Percentiles rank a stretch among this genome's conserved stretches.
phyloP scores from a whole-genome alignment of 2,888 invertebrate genomes.

The Caenorhabditis sp. region DNA sequence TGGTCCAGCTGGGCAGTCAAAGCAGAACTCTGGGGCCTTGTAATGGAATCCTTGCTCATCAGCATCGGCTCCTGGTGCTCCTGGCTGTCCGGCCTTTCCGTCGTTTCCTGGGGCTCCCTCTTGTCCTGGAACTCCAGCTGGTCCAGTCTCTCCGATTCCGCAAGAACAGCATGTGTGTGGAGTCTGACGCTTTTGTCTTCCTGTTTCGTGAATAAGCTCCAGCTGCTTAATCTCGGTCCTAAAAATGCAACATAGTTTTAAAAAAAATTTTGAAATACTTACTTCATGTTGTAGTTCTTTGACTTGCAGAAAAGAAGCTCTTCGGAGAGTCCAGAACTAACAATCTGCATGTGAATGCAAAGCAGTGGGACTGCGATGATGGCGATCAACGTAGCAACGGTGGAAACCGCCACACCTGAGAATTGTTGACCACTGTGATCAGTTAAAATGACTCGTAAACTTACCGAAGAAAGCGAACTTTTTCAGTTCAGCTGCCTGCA shows the following conservation, averaged over 20 bases:
- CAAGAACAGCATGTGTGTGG: slow-evolving; percentile 69
- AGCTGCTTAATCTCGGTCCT: slow-evolving; percentile 66
- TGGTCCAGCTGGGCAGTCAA: slow-evolving; percentile 73
- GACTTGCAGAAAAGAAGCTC: slow-evolving; percentile 77
- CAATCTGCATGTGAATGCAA: slow-evolving; percentile 75
- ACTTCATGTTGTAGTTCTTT: slow-evolving; percentile 61
- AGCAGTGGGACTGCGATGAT: slow-evolving; percentile 74
- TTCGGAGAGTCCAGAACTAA: slow-evolving; percentile 75
- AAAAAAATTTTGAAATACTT: too few species aligned
- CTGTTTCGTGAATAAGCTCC: slow-evolving; percentile 34
- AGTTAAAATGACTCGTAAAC: background rate
- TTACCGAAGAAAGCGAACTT: slow-evolving; percentile 81
- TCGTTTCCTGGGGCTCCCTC: slow-evolving; percentile 71
- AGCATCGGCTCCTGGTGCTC: slow-evolving; percentile 67
- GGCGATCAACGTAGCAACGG: slow-evolving; percentile 72
- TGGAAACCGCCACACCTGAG: slow-evolving; percentile 70
- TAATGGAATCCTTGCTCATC: slow-evolving; percentile 52
- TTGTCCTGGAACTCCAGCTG: slow-evolving; percentile 64
- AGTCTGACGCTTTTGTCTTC: slow-evolving; percentile 64
- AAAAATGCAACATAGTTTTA: too few species aligned
- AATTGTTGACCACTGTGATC: slow-evolving; percentile 1
- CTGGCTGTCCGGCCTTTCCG: slow-evolving; percentile 69
- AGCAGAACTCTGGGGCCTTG: slow-evolving; percentile 70
- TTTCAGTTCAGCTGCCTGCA: slow-evolving; percentile 78
- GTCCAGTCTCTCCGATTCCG: slow-evolving; percentile 67